Evolutionary conservation across 2,797 vertebrate genomes (phyloP), one percentile per base, ranked within the genome.

Genomic region (Sebastes oblongus): DNA sequence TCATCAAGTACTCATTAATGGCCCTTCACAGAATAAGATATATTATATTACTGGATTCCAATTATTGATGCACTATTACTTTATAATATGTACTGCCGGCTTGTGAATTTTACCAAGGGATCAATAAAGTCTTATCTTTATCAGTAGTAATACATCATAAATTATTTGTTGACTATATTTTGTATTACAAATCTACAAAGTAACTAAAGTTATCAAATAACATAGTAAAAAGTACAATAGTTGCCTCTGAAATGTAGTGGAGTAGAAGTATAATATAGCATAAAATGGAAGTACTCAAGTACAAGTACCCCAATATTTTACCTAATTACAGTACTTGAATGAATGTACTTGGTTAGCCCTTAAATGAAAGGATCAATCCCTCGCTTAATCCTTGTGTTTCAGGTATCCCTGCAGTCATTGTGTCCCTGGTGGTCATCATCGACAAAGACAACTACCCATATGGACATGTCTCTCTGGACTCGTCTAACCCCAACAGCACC

Each of bases 391-490:
- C 4, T 52, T 78, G 55, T 82, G 68, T 82, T 84, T 1, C 90
- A 96, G 96, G 95, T 32, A 1, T 96, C 54, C 96, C 97, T 9
- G 89, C 73, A 0, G 46, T 95, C 75, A 62, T 93, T 0, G 94
- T 97, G 70, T 34, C 58, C 2, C 6, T 91, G 20, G 79, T 93
- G 42, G 62, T 92, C 13, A 24, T 89, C 50, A 62, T 88, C 66
- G 54, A 91, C 25, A 85, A 1, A 42, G 61, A 82, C 27, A 85
- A 1, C 32, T 50, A 82, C 1, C 12, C 24, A 0, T 96, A 96
- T 0, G 93, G 95, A 5, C 52, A 0, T 4, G 27, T 42, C 0
- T 0, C 0, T 3, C 59, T 95, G 71, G 18, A 59, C 5, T 2
- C 66, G 4, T 18, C 68, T 5, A 50, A 67, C 14, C 66, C 82